Evolutionary conservation across 2,113 vertebrate species (phyloP).

Genomic region (Nibea coibor): DNA sequence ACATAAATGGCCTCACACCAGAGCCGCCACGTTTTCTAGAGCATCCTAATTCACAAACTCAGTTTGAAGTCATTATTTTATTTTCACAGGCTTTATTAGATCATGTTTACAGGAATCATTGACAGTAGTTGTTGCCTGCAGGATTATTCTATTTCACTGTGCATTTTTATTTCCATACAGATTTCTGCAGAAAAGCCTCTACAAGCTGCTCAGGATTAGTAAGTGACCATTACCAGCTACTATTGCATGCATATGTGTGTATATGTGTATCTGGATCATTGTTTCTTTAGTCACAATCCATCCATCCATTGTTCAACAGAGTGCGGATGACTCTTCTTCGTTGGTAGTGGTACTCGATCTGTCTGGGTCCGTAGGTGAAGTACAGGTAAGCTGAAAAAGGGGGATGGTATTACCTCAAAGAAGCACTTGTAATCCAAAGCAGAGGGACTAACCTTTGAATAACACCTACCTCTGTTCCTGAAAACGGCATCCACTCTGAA

Average conservation of each 20-base stretch:
- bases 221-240: not conserved
- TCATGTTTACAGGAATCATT: not conserved
- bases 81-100: not conserved
- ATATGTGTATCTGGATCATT: not conserved
- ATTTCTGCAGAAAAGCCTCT: not conserved
- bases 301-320: slow-evolving; percentile 75
- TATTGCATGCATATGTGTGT: not conserved
- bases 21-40: not conserved
- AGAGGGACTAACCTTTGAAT: not conserved
- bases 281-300: slow-evolving; percentile 75
- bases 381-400: slow-evolving; percentile 78
- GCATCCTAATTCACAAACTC: not conserved
- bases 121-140: not conserved
- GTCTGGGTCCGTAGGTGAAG: slow-evolving; percentile 76
- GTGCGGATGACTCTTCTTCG: slow-evolving; percentile 49
- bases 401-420: not conserved
- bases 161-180: not conserved
- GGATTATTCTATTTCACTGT: not conserved
- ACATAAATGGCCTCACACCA: not conserved
- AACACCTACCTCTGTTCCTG: slow-evolving; percentile 70
- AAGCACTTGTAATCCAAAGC: not conserved
- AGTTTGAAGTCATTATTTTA: not conserved
- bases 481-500: slow-evolving; percentile 78
- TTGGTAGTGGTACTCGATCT: slow-evolving; percentile 75
- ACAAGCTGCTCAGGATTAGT: not conserved